phyloP scores from a whole-genome alignment of 2,797 vertebrate genomes.

The Eleutherodactylus coqui region DNA sequence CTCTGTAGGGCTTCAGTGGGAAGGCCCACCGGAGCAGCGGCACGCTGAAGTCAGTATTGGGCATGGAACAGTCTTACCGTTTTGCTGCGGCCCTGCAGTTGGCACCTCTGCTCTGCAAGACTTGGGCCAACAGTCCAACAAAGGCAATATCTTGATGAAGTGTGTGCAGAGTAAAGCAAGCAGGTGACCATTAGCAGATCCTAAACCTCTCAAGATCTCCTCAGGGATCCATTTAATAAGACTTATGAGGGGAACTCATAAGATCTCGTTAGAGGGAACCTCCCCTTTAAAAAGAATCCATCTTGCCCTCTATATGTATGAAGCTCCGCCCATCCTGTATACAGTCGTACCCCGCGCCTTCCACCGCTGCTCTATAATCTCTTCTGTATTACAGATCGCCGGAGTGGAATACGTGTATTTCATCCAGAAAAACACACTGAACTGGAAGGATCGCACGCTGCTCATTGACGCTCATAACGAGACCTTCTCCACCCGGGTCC shows the following conservation, averaged over 20 bases:
- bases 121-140: not conserved
- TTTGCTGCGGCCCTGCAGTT: no score
- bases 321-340: not conserved
- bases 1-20: not conserved
- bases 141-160: no score
- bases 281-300: no score
- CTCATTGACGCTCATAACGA: constrained; percentile 81
- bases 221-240: not conserved
- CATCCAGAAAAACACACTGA: constrained; percentile 80
- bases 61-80: no score
- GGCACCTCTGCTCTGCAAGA: not conserved
- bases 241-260: not conserved
- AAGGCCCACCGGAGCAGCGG: not conserved
- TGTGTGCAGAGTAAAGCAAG: no score
- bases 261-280: no score
- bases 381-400: constrained; percentile 73
- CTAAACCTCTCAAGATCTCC: no score
- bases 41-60: not conserved
- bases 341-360: no score
- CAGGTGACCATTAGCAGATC: no score
- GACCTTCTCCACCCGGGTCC: constrained; percentile 80
- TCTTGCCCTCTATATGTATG: no score
- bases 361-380: not conserved
- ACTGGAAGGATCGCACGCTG: constrained; percentile 81
- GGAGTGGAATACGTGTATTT: constrained; percentile 82